Evolutionary conservation across 2,113 vertebrate species (phyloP).

Genomic region (Mobula hypostoma): DNA sequence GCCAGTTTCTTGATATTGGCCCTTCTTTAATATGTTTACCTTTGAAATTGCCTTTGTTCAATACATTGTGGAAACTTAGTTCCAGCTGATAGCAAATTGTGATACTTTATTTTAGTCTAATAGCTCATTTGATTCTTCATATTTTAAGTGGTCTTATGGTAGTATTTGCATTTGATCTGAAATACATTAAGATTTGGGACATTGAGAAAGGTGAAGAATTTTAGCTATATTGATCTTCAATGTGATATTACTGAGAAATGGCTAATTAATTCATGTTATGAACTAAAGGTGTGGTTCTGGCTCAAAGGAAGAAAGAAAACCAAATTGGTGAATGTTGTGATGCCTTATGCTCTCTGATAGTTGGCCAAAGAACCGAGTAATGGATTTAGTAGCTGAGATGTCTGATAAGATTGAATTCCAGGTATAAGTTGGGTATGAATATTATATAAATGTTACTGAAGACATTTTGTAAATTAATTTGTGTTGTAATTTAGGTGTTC

Average conservation of each 20-base stretch:
- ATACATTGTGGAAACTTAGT: neutral
- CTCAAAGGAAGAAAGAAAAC: neutral
- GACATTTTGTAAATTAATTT: neutral
- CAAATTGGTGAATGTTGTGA: neutral
- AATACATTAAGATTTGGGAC: neutral
- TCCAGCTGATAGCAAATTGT: neutral
- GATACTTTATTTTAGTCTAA: neutral
- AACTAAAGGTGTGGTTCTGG: neutral
- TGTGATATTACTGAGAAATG: neutral
- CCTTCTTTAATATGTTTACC: neutral
- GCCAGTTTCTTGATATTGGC: neutral
- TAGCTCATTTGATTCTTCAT: neutral
- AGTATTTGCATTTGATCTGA: neutral
- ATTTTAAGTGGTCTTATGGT: neutral
- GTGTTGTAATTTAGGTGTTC: neutral
- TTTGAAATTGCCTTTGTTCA: neutral
- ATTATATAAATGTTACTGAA: neutral
- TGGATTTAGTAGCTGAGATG: neutral
- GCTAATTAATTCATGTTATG: neutral
- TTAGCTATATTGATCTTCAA: neutral
- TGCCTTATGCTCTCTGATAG: neutral
- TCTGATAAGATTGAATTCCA: neutral
- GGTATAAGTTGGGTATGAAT: neutral
- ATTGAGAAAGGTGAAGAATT: neutral
- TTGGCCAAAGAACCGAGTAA: neutral